phyloP scores from a whole-genome alignment of 2,888 invertebrate species.

The Tanypteryx hageni region DNA sequence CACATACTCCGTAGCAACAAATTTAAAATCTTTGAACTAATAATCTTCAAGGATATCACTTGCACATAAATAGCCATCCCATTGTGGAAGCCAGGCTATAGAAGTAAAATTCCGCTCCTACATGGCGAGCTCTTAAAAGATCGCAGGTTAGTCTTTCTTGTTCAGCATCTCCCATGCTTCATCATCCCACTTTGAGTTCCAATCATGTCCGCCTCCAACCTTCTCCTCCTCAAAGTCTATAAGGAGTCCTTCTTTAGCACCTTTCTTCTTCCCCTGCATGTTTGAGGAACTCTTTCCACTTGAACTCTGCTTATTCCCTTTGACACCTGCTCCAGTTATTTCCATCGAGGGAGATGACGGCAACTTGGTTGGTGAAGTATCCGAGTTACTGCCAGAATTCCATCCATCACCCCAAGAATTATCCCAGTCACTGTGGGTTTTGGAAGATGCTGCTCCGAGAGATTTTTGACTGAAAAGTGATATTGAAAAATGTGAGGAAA shows the following conservation, averaged over 20 bases:
- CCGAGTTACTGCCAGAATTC: constrained; percentile 50
- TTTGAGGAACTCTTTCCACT: constrained; percentile 56
- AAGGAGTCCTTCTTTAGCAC: constrained; percentile 71
- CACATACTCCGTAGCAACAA: not conserved
- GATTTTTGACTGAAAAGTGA: constrained; percentile 49
- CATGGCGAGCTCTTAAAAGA: not conserved
- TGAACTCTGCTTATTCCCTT: constrained; percentile 27
- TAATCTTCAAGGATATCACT: constrained; percentile 37
- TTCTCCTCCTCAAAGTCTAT: constrained; percentile 69
- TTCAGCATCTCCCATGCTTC: constrained; percentile 81
- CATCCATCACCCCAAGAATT: constrained; percentile 53
- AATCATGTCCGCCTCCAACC: constrained; percentile 68
- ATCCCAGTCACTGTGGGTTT: constrained; percentile 40
- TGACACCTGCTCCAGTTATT: not conserved
- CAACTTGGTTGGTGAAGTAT: constrained; percentile 50
- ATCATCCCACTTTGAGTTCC: constrained; percentile 77
- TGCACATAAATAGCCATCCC: constrained; percentile 28
- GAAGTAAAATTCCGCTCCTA: constrained; percentile 19
- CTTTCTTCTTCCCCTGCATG: constrained; percentile 69
- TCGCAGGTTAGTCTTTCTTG: constrained; percentile 71
- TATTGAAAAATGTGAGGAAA: not conserved
- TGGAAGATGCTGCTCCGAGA: constrained; percentile 37
- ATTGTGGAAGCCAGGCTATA: constrained; percentile 37
- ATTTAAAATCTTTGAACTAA: constrained; percentile 14
- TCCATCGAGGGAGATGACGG: constrained; percentile 32